A percentile compares a stretch with the other conserved stretches of the same genome.
Conservation (phyloP, 1,140 invertebrate genomes). For the Pseudomyrmex gracilis region DNA sequence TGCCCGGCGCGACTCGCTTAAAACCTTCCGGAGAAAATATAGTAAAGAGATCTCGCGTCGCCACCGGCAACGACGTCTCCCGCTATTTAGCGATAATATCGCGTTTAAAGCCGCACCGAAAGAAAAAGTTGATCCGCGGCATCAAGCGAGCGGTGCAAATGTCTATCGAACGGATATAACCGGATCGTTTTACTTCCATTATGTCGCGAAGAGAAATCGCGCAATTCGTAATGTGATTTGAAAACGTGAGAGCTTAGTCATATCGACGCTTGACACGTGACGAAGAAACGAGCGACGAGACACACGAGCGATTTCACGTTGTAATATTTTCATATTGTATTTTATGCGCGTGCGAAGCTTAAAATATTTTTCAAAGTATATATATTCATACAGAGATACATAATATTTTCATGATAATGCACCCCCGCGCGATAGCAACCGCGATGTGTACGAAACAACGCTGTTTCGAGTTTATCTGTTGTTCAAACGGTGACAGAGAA, state of each 20-base stretch:
- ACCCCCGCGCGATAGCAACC: neutral
- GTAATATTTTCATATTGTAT: no score
- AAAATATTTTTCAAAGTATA: neutral
- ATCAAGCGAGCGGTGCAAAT: constrained; percentile 36
- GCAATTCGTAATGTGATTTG: neutral
- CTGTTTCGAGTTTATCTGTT: constrained; percentile 18
- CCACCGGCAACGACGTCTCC: constrained; percentile 71
- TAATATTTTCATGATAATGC: constrained; percentile 38
- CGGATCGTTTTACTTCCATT: constrained; percentile 22
- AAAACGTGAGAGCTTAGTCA: no score
- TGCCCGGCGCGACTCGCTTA: constrained; percentile 70
- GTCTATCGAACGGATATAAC: constrained; percentile 19
- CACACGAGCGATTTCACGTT: no score
- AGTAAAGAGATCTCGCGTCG: constrained; percentile 70
- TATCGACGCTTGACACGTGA: no score
- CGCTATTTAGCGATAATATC: constrained; percentile 73
- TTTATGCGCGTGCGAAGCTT: no score
- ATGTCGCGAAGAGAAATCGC: constrained; percentile 22
- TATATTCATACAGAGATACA: constrained; percentile 21
- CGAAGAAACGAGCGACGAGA: neutral
- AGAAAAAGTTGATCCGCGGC: constrained; percentile 14
- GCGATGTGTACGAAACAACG: neutral
- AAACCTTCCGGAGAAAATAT: constrained; percentile 74
- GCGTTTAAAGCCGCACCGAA: constrained; percentile 57
- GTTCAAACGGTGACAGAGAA: constrained; percentile 25